Percentiles rank a stretch among this genome's conserved stretches.
Conservation (phyloP, 2,113 vertebrate genomes). For the Melanerpes formicivorus region DNA sequence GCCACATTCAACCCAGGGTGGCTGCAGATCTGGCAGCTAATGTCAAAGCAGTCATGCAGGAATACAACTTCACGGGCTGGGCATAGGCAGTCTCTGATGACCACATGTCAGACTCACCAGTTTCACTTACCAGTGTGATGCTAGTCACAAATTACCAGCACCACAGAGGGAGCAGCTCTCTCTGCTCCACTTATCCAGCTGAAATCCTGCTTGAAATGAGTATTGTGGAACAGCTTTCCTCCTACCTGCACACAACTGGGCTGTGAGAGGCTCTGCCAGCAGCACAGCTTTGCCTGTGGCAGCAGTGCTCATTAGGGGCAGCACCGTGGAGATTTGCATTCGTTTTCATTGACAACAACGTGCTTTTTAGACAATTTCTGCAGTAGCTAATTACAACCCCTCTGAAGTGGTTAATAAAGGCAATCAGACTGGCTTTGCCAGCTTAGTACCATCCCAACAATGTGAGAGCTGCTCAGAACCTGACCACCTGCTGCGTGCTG, state of each 20-base stretch:
- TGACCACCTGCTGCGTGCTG: not conserved
- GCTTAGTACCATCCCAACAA: not conserved
- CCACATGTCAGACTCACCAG: not conserved
- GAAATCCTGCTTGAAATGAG: not conserved
- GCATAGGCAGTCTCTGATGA: not conserved
- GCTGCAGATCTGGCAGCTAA: not conserved
- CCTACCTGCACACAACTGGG: not conserved
- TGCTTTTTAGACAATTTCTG: slow-evolving; percentile 37
- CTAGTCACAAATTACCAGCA: not conserved
- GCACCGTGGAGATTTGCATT: slow-evolving; percentile 4
- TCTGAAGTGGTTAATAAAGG: slow-evolving; percentile 53
- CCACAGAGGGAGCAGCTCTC: not conserved
- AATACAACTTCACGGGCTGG: not conserved
- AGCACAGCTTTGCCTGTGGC: not conserved
- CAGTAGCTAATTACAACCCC: slow-evolving; percentile 29
- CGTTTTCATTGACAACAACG: slow-evolving; percentile 36
- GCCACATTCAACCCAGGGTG: not conserved
- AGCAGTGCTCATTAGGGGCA: slow-evolving; percentile 14
- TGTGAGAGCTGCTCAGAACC: not conserved
- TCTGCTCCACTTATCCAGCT: not conserved
- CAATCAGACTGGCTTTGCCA: slow-evolving; percentile 48
- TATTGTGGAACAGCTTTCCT: not conserved
- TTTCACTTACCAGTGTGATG: not conserved
- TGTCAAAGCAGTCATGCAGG: not conserved
- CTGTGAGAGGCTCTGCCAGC: not conserved